Percentiles rank a stretch among this genome's conserved stretches.
Evolutionary conservation across 1,140 invertebrate genomes (phyloP).

Genomic region (Euura saliciscinereae): DNA sequence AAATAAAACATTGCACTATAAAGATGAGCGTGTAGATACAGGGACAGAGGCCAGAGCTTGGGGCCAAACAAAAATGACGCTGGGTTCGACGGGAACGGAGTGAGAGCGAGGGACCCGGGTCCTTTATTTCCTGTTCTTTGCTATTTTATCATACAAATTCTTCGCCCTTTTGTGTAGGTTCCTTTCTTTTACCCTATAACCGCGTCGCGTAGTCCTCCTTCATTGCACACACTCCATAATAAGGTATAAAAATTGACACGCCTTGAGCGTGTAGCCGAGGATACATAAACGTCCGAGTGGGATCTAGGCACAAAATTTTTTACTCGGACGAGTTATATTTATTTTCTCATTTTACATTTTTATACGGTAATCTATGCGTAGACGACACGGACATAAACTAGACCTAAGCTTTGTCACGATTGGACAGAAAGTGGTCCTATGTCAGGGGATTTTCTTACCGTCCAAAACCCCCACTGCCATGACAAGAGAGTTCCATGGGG

Average conservation of each 20-base stretch:
- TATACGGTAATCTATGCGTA: slow-evolving; percentile 5
- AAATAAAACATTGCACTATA: slow-evolving; percentile 21
- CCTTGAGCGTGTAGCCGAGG: background rate
- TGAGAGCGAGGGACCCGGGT: background rate
- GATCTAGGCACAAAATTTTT: background rate
- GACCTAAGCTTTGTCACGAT: background rate
- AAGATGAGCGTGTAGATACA: slow-evolving; percentile 1
- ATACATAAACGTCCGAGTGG: too few species aligned
- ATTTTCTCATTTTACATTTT: background rate
- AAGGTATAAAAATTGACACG: slow-evolving; percentile 9
- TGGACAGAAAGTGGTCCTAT: slow-evolving; percentile 13
- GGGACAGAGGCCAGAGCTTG: slow-evolving; percentile 13
- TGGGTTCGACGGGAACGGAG: background rate
- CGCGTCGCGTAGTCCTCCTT: background rate
- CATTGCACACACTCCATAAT: background rate
- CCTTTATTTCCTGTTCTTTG: slow-evolving; percentile 15
- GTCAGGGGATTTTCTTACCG: slow-evolving; percentile 8
- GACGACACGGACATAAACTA: slow-evolving; percentile 9
- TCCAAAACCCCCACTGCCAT: too few species aligned
- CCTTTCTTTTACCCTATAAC: background rate
- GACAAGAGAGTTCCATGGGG: background rate
- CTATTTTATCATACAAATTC: slow-evolving; percentile 34
- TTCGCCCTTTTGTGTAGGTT: slow-evolving; percentile 14
- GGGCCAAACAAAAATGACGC: slow-evolving; percentile 6
- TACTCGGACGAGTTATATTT: background rate